Evolutionary conservation across 2,797 vertebrate genomes (phyloP).

Genomic region (Melanotaenia parkinsoni): DNA sequence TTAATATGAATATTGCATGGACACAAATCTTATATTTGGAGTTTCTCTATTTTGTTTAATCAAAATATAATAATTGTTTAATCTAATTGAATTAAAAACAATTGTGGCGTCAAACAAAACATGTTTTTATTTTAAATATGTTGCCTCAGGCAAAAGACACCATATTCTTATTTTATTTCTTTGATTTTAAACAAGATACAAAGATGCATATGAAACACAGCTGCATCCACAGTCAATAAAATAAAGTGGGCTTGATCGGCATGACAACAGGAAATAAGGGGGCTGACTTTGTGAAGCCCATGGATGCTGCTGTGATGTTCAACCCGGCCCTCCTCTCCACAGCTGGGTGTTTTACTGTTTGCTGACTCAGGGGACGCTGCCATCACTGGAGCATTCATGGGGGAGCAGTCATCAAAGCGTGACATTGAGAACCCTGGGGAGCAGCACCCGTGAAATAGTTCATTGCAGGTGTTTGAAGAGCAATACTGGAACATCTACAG

Average conservation of each 20-base stretch:
- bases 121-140: neutral
- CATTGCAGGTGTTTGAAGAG: constrained; percentile 37
- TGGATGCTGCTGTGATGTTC: constrained; percentile 60
- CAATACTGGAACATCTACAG: constrained; percentile 29
- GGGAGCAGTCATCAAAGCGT: constrained; percentile 45
- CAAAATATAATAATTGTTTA: neutral
- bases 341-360: constrained; percentile 57
- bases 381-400: constrained; percentile 20
- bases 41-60: neutral
- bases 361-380: constrained; percentile 55
- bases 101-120: neutral
- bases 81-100: neutral
- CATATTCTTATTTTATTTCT: neutral
- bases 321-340: constrained; percentile 44
- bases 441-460: constrained; percentile 42
- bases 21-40: neutral
- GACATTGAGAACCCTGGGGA: constrained; percentile 42
- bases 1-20: neutral
- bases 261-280: constrained; percentile 10
- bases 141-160: neutral
- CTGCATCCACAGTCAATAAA: neutral
- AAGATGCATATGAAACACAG: constrained; percentile 10
- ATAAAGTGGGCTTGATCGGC: neutral
- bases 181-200: neutral
- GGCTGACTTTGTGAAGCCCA: neutral